Conservation (phyloP, 2,113 vertebrate species). For the Passer montanus region DNA sequence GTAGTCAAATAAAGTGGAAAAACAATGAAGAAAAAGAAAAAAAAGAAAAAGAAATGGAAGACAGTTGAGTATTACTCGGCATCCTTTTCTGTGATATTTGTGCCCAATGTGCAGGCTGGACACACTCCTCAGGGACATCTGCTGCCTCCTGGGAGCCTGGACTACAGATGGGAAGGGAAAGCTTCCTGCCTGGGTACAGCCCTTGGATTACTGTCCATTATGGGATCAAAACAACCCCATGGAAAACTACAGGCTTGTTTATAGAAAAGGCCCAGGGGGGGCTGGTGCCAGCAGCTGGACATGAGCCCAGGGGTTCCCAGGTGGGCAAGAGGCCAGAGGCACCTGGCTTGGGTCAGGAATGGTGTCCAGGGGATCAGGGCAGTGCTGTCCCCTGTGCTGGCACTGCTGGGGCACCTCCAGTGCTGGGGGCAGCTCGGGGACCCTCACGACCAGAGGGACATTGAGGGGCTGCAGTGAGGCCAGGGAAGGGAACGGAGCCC, state of each 20-base stretch:
- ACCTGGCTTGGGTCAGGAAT: neutral
- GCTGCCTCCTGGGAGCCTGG: neutral
- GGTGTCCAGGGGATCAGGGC: neutral
- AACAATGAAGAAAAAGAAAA: neutral
- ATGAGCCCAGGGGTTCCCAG: rapidly evolving
- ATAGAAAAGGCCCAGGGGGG: neutral
- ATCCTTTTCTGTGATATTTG: neutral
- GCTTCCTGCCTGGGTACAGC: neutral
- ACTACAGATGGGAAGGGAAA: neutral
- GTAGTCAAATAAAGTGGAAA: conserved; percentile 21
- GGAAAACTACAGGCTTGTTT: neutral
- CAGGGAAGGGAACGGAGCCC: rapidly evolving
- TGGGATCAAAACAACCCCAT: neutral
- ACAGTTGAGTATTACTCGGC: rapidly evolving
- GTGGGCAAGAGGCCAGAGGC: neutral
- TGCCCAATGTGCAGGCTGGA: neutral
- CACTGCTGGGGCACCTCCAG: neutral
- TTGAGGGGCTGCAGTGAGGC: neutral
- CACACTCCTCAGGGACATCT: neutral
- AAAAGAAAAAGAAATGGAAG: neutral
- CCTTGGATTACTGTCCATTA: neutral
- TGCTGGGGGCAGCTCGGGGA: neutral
- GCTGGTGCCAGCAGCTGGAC: neutral
- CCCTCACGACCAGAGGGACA: neutral
- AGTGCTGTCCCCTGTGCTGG: neutral